Evolutionary conservation across 2,888 invertebrate genomes (phyloP).

Genomic region (Ceraclea dissimilis): DNA sequence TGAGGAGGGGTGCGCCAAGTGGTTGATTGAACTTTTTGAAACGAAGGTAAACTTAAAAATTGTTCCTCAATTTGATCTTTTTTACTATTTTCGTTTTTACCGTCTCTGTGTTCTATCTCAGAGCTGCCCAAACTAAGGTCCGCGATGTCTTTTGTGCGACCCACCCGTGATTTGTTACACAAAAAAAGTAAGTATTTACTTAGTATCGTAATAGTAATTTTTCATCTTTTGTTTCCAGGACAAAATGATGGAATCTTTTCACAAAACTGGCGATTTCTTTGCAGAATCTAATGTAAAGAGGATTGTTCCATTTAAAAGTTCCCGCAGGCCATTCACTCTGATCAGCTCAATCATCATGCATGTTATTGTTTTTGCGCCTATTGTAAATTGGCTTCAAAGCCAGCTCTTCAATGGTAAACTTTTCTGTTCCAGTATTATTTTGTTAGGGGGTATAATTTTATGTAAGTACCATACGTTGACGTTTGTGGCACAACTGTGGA

Average conservation of each 20-base stretch:
- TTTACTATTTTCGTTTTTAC: no score
- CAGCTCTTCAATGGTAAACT: conserved; percentile 67
- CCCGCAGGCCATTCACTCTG: conserved; percentile 58
- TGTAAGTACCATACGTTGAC: conserved; percentile 68
- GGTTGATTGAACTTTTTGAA: conserved; percentile 76
- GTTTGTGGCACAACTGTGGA: no score
- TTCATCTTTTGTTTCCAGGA: no score
- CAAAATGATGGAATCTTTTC: conserved; percentile 64
- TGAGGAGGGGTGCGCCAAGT: conserved; percentile 67
- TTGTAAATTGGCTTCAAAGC: conserved; percentile 60
- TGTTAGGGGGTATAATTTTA: conserved; percentile 59
- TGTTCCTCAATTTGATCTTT: no score
- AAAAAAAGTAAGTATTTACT: no score
- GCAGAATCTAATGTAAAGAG: conserved; percentile 62
- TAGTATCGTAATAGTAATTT: no score
- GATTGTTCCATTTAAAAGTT: conserved; percentile 49
- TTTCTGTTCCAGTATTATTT: conserved; percentile 59
- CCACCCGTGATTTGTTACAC: no score
- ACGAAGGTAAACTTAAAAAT: conserved; percentile 72
- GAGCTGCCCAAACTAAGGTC: no score
- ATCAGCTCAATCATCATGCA: conserved; percentile 69
- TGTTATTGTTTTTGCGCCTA: conserved; percentile 57
- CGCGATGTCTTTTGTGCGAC: no score
- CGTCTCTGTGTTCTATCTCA: no score
- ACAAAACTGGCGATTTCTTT: conserved; percentile 73